Evolutionary conservation across 1,140 invertebrate species (phyloP), one percentile per base, ranked within the genome.

Genomic region (Gonatopus flavifemur): DNA sequence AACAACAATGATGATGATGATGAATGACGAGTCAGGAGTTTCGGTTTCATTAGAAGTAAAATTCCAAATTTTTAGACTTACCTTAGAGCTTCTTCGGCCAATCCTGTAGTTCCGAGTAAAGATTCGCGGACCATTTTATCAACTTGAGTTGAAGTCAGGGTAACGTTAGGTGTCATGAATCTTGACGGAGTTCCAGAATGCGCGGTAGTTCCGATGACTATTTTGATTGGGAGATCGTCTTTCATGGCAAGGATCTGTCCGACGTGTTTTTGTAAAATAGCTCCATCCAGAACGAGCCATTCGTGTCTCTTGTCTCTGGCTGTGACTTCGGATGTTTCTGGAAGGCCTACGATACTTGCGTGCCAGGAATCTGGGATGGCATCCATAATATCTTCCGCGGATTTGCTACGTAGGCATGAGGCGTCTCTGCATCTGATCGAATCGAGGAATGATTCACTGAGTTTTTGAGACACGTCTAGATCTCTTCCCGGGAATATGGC

Each of bases 221-320:
- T 71, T 24, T 83, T 80, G 0, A 80, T 64, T 33, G 73, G 75
- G 46, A 76, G 70, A 54, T 76, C 77, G 25, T 80, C 67, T 0
- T 77, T 63, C n/a, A n/a, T n/a, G 7, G 76, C 63, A 81, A 86
- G 86, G 28, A 78, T 80, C 15, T 83, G 80, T 8, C 80, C 81
- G 0, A 87, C 83, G 56, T 88, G 82, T 35, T 84, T 78, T 43
- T 82, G 80, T 2, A 92, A 60, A 24, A 87, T 82, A 16, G 79
- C 69, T 2, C 88, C 88, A 60, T 91, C 89, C 1, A 86, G 63
- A 2, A 90, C 86, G 2, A 91, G 65, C 88, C 89, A 91, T 36
- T 89, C 84, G 52, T 88, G 87, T 59, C 81, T 81, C 25, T 78
- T 78, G 18, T 76, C 71, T 44, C 75, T 79, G 15, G 64, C 66